Evolutionary conservation across 92 coral and sea anemone genomes (phyloP), one percentile per base, ranked within the genome.

Genomic region (Siderastrea siderea): DNA sequence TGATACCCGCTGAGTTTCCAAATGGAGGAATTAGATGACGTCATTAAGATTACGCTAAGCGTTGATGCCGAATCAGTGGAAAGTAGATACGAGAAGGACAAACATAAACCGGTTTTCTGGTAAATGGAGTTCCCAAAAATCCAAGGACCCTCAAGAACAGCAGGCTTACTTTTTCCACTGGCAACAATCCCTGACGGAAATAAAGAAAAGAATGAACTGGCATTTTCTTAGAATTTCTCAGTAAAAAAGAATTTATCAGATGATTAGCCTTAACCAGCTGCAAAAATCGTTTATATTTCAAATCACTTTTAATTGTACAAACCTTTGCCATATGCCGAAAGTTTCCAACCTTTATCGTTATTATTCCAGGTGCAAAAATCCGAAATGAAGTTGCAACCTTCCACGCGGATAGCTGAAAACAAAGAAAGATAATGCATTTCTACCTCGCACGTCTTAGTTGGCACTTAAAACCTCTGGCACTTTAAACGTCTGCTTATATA

Each of bases 1-100:
- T 95, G 98, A 81, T 78, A 85, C 26, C 96, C 94, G 26, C 46
- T 57, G 17, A 95, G 71, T 63, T 73, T 66, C 98, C 98, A 95
- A 16, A 90, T 61, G 14, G 91, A 64, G 44, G 65, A 82, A 70
- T 86, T 90, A 6, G 78, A 65, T 7, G 91, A 68, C 15, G 86
- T 84, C 16, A 87, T 49, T 4, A 94, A 43, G 19, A 78, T 14
- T 13, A 93, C 80, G n/a, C 50, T 86, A 11, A 95, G 80, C 4
- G 92, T 77, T 14, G 94, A 83, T 4, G 76, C 81, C 60, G 90
- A 82, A 13, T 71, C 9, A 47, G 74, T 93, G 58, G 98, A 88
- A 78, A 94, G 90, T 14, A 84, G n/a, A 86, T 77, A 94, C 16
- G 44, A 52, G 81, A 94, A 92, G 54, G 85, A 75, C 38, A 94